Percentiles rank a stretch among this genome's conserved stretches.
Conservation (phyloP, 2,113 vertebrate genomes). For the Phylloscopus trochilus region DNA sequence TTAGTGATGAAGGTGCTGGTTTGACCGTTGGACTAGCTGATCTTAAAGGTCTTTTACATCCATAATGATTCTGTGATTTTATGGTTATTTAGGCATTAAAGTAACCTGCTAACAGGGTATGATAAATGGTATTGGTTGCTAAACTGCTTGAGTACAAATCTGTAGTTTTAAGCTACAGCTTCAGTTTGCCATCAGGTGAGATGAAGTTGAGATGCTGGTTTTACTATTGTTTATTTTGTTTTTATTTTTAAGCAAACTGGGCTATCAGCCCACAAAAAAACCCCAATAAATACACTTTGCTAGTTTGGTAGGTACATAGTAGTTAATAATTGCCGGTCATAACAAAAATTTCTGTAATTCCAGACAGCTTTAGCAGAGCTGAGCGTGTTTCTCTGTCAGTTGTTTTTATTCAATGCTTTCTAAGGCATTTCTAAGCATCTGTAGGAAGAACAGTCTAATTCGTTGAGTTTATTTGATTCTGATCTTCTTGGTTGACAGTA, state of each 20-base stretch:
- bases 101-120: neutral
- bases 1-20: neutral
- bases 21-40: fast-evolving
- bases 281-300: neutral
- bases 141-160: neutral
- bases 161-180: neutral
- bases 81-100: neutral
- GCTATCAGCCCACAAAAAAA: neutral
- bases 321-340: neutral
- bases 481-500: neutral
- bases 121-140: neutral
- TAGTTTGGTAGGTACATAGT: neutral
- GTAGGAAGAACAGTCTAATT: neutral
- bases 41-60: neutral
- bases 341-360: neutral
- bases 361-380: neutral
- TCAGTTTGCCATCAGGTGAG: neutral
- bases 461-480: neutral
- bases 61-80: neutral
- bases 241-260: neutral
- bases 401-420: neutral
- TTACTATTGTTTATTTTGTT: neutral
- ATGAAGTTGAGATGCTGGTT: neutral
- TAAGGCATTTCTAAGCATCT: neutral
- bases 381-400: neutral